phyloP scores from a whole-genome alignment of 2,797 vertebrate species.

The Enteromius viviparus region DNA sequence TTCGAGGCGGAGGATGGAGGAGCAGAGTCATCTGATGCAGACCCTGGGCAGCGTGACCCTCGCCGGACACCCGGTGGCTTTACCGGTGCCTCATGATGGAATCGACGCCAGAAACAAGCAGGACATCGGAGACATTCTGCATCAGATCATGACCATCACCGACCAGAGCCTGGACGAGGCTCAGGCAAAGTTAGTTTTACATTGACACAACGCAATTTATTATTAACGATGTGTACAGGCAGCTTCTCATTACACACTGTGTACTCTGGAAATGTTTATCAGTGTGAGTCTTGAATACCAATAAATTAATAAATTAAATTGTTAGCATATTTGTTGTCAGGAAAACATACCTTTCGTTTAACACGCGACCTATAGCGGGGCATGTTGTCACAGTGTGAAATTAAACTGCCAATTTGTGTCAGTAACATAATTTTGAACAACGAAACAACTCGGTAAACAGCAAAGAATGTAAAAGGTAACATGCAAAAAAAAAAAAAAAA shows the following conservation, averaged over 20 bases:
- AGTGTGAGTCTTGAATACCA: not conserved
- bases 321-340: not conserved
- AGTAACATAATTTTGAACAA: not conserved
- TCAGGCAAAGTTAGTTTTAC: conserved; percentile 89
- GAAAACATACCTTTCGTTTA: not conserved
- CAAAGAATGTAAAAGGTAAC: not conserved
- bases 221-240: not conserved
- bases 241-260: not conserved
- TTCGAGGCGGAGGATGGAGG: conserved; percentile 84
- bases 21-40: conserved; percentile 87
- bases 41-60: conserved; percentile 85
- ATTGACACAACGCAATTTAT: conserved; percentile 31
- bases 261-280: not conserved
- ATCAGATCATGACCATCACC: conserved; percentile 92
- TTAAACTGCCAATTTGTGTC: not conserved
- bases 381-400: not conserved
- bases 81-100: conserved; percentile 82
- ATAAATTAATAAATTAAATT: not conserved
- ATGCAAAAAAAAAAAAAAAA: not conserved
- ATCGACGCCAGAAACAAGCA: conserved; percentile 83
- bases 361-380: not conserved
- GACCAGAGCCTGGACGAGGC: conserved; percentile 93
- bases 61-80: conserved; percentile 83
- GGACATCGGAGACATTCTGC: conserved; percentile 89
- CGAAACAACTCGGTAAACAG: not conserved